Conservation (phyloP, 2,888 invertebrate genomes). For the Amblyteles armatorius region DNA sequence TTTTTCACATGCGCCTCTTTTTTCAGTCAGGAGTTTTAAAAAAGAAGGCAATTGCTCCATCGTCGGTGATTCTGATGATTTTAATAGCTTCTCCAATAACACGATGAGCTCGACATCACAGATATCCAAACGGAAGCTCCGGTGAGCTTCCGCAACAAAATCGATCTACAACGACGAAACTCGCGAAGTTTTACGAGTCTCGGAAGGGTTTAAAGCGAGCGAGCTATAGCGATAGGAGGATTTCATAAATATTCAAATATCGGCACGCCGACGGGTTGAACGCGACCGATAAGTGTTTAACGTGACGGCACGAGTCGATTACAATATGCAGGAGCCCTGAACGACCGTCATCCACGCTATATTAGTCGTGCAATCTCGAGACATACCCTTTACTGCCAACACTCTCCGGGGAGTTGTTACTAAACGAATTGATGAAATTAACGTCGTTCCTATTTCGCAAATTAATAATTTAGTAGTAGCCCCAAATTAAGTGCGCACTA, state of each 20-base stretch:
- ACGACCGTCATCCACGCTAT: constrained; percentile 32
- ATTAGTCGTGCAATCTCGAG: constrained; percentile 29
- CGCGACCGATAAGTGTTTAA: constrained; percentile 28
- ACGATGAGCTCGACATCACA: not conserved
- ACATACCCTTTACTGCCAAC: constrained; percentile 10
- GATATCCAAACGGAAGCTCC: not conserved
- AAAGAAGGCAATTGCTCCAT: too few species aligned
- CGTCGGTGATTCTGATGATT: not conserved
- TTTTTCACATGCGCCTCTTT: too few species aligned
- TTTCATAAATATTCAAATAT: constrained; percentile 51
- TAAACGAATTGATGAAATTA: not conserved
- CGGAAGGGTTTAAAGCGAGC: constrained; percentile 38
- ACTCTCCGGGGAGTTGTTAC: constrained; percentile 9
- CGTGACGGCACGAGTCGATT: constrained; percentile 12
- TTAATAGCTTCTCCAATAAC: not conserved
- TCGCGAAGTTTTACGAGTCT: constrained; percentile 37
- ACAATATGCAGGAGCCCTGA: constrained; percentile 15
- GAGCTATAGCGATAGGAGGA: constrained; percentile 18
- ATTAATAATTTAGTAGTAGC: not conserved
- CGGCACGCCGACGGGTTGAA: not conserved
- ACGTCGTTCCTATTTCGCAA: constrained; percentile 1
- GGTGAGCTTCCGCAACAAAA: constrained; percentile 20
- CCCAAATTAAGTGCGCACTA: too few species aligned
- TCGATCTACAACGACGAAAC: constrained; percentile 28
- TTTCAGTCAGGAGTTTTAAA: too few species aligned